These are phyloP conservation scores for Bubo blakistoni DNA, from an alignment of 2,113 vertebrate genomes.

Conservation along the genomic window DNA sequence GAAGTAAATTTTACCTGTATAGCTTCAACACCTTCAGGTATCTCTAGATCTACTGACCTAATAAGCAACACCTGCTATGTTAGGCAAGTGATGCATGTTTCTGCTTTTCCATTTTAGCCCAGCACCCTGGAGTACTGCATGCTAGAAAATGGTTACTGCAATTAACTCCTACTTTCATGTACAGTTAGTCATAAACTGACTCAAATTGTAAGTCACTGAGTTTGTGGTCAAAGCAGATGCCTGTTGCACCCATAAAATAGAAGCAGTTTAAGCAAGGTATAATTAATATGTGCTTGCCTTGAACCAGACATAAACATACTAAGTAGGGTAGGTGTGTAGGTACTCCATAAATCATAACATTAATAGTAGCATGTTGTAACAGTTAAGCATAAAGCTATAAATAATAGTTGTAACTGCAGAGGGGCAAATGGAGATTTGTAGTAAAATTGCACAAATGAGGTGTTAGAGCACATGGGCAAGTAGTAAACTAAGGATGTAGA, in stretches of 20 bases:
- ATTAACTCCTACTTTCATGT: neutral
- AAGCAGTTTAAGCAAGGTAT: neutral
- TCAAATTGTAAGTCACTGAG: neutral
- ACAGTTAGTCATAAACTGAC: neutral
- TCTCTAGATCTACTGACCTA: neutral
- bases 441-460: neutral
- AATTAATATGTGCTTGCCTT: neutral
- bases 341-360: neutral
- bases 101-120: neutral
- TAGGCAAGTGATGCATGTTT: neutral
- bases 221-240: neutral
- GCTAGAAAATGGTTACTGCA: neutral
- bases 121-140: neutral
- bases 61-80: neutral
- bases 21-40: neutral
- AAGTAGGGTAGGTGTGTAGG: neutral
- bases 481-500: neutral
- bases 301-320: neutral
- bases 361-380: neutral
- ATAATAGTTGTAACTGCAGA: neutral
- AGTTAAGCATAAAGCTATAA: neutral
- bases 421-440: neutral
- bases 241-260: neutral
- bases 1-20: neutral
- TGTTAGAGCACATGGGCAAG: neutral